These are phyloP conservation scores for Dryas iulia DNA, from an alignment of 1,140 invertebrate genomes.

Conservation along the genomic window DNA sequence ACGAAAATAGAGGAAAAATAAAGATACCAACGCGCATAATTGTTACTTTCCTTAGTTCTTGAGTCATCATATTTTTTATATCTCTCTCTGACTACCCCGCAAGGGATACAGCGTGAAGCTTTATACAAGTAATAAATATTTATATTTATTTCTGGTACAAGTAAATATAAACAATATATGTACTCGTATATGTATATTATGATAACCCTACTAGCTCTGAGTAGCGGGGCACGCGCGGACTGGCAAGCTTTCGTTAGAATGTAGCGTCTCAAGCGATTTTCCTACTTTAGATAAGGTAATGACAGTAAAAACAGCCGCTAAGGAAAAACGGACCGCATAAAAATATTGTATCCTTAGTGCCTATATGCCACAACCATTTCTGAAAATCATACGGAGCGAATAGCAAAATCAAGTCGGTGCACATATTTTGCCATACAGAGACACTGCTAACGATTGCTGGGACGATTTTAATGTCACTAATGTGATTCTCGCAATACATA, in stretches of 20 bases:
- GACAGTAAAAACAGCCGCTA: conserved; percentile 64
- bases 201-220: conserved; percentile 46
- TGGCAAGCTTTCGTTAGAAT: conserved; percentile 71
- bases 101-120: too few species aligned
- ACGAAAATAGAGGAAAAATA: too few species aligned
- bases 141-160: neutral
- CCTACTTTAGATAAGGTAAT: conserved; percentile 76
- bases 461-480: conserved; percentile 76
- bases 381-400: conserved; percentile 79
- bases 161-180: neutral
- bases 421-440: conserved; percentile 78
- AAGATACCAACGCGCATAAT: too few species aligned
- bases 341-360: conserved; percentile 78
- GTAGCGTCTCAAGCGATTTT: conserved; percentile 76
- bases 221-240: conserved; percentile 73
- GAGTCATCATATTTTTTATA: too few species aligned
- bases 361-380: conserved; percentile 72
- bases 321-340: conserved; percentile 75
- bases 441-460: conserved; percentile 69
- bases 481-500: conserved; percentile 71
- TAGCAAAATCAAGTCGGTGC: conserved; percentile 62
- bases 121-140: too few species aligned
- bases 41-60: too few species aligned
- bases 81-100: too few species aligned
- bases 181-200: too few species aligned